Conservation (phyloP, 2,888 invertebrate species). For the Adela reaumurella region DNA sequence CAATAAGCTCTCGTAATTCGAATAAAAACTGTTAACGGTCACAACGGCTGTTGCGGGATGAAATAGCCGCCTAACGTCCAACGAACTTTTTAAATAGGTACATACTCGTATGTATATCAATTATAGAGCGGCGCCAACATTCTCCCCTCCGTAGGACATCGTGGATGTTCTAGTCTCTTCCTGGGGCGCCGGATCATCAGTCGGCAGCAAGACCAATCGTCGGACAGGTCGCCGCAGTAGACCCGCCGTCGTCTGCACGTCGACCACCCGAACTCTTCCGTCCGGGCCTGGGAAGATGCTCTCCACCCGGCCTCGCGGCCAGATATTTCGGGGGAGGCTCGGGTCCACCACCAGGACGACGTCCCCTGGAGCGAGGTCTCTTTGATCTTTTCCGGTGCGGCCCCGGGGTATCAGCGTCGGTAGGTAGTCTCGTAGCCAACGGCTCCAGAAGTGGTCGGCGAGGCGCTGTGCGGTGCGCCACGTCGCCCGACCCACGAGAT, state of each 20-base stretch:
- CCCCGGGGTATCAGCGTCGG: background rate
- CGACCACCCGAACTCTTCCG: conserved; percentile 3
- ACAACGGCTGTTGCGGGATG: too few relatives aligned
- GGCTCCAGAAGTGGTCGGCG: conserved; percentile 4
- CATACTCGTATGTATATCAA: too few relatives aligned
- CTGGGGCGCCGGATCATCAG: background rate
- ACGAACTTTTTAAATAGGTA: too few relatives aligned
- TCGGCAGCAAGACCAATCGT: background rate
- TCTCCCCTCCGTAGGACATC: background rate
- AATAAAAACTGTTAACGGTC: too few relatives aligned
- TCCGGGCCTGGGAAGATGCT: conserved; percentile 2
- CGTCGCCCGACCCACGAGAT: background rate
- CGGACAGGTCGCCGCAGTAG: background rate
- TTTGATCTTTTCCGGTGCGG: background rate
- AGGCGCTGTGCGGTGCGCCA: conserved; percentile 2
- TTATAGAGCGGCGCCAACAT: background rate
- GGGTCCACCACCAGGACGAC: conserved; percentile 3
- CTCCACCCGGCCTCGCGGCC: conserved; percentile 2
- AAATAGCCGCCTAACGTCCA: too few relatives aligned
- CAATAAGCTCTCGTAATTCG: too few relatives aligned
- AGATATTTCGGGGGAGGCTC: conserved; percentile 2
- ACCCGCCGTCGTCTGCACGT: conserved; percentile 1
- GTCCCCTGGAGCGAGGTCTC: conserved; percentile 1
- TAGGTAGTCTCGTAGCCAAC: conserved; percentile 5
- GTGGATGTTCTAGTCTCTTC: background rate